Evolutionary conservation across 1,140 invertebrate genomes (phyloP).

Genomic region (Zaprionus davidi): DNA sequence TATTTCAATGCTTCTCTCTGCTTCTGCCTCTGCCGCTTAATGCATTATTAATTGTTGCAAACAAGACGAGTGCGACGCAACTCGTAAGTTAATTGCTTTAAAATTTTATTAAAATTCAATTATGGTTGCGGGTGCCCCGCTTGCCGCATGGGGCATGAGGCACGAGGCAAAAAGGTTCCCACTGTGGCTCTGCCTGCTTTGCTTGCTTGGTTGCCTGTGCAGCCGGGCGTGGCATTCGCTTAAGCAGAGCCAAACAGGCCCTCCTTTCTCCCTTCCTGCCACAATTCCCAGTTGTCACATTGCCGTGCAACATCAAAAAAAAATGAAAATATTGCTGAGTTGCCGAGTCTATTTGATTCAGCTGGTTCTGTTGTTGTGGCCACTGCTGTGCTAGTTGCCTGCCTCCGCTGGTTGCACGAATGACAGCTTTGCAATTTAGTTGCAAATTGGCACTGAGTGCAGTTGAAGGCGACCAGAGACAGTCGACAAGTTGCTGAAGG

Average conservation of each 20-base stretch:
- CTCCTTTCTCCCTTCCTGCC: not conserved
- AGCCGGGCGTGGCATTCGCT: conserved; percentile 54
- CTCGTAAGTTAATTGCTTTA: conserved; percentile 65
- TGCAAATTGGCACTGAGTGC: conserved; percentile 72
- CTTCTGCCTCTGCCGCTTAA: conserved; percentile 25
- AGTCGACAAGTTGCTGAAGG: conserved; percentile 67
- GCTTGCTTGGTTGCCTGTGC: conserved; percentile 27
- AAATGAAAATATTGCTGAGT: conserved; percentile 67
- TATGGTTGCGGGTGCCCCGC: conserved; percentile 52
- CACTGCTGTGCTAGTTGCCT: conserved; percentile 23
- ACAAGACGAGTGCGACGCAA: conserved; percentile 35
- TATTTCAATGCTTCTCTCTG: not conserved
- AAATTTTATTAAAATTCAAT: conserved; percentile 80
- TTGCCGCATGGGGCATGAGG: not conserved
- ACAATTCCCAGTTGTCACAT: conserved; percentile 63
- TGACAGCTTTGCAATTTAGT: conserved; percentile 72
- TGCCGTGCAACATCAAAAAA: conserved; percentile 25
- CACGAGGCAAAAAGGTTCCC: conserved; percentile 6
- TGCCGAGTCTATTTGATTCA: conserved; percentile 60
- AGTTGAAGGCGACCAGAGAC: conserved; percentile 52
- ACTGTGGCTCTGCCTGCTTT: not conserved
- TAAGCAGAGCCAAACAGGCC: conserved; percentile 4
- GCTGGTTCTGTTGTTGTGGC: conserved; percentile 23
- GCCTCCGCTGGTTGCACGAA: conserved; percentile 36
- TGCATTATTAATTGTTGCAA: conserved; percentile 75